Percentiles rank a stretch among this genome's conserved stretches.
These are phyloP conservation scores for Dasypolia templi DNA, from an alignment of 2,888 invertebrate genomes.

Conservation along the genomic window DNA sequence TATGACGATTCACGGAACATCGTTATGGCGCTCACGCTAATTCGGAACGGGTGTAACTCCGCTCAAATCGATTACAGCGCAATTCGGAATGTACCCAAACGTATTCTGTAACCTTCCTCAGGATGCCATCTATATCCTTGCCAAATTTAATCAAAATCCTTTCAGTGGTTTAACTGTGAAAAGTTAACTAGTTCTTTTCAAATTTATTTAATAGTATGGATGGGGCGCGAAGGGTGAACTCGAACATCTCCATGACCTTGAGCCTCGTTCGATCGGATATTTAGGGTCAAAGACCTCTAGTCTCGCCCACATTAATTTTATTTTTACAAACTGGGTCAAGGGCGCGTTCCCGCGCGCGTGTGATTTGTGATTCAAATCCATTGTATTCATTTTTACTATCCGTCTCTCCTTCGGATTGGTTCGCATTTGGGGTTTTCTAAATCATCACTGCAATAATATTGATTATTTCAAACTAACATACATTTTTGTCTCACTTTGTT, in stretches of 20 bases:
- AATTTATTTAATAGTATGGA: no score
- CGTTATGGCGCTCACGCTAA: no score
- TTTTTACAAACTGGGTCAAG: constrained; percentile 3
- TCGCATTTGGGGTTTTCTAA: background rate
- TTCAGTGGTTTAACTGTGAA: no score
- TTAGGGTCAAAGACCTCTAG: background rate
- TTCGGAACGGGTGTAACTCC: no score
- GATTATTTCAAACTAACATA: background rate
- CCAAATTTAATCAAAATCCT: no score
- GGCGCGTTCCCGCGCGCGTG: background rate
- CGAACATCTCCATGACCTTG: background rate
- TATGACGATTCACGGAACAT: no score
- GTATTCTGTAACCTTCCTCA: no score
- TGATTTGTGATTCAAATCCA: background rate
- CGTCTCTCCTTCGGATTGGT: background rate
- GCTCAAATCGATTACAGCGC: no score
- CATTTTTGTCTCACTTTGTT: background rate
- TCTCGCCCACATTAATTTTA: background rate
- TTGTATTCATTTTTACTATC: constrained; percentile 1
- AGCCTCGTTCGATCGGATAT: background rate
- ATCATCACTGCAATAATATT: background rate
- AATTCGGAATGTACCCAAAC: no score
- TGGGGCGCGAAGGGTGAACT: background rate
- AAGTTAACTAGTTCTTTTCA: no score
- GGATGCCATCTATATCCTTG: no score